Percentiles rank a stretch among this genome's conserved stretches.
Evolutionary conservation across 2,113 vertebrate species (phyloP).

Genomic region (Lepisosteus osseus): DNA sequence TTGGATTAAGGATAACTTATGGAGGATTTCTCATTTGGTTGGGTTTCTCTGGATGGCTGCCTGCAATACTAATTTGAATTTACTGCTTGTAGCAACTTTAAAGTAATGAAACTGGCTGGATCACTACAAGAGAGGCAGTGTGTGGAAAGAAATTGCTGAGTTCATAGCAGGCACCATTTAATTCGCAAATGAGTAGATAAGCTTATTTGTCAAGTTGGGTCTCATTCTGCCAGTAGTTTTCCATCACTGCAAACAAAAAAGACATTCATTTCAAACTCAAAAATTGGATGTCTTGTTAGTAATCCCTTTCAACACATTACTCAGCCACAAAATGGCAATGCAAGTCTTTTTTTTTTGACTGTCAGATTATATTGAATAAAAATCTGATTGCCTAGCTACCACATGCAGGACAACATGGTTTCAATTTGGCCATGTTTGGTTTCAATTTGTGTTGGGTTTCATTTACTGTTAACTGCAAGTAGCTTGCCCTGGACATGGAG

Average conservation of each 20-base stretch:
- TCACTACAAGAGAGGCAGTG: background rate
- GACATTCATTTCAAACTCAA: no score
- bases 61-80: constrained; percentile 12
- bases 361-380: no score
- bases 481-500: no score
- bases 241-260: background rate
- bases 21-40: background rate
- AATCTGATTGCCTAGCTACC: no score
- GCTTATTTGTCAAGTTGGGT: constrained; percentile 4
- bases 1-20: background rate
- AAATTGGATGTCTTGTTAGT: no score
- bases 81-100: constrained; percentile 12
- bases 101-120: constrained; percentile 14
- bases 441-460: no score
- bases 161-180: background rate
- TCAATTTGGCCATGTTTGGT: no score
- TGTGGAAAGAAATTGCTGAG: background rate
- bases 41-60: constrained; percentile 11
- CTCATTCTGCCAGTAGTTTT: background rate
- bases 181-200: constrained; percentile 15
- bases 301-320: no score
- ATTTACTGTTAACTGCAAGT: no score
- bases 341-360: no score
- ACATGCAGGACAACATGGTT: no score
- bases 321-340: no score